Evolutionary conservation across 2,888 invertebrate genomes (phyloP).

Genomic region (Drosophila kambysellisi): DNA sequence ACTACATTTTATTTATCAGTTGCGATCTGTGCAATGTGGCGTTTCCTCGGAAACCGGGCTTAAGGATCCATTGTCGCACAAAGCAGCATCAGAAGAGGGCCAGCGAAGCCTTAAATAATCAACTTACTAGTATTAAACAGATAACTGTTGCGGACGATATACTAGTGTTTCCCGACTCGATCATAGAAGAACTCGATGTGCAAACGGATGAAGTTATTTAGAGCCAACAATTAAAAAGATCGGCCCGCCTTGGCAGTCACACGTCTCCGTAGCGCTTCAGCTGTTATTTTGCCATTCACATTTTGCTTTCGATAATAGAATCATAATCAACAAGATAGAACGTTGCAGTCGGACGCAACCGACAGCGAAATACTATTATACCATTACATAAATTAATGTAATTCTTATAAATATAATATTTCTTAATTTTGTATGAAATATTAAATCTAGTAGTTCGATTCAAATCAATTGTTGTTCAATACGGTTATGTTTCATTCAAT

Average conservation of each 20-base stretch:
- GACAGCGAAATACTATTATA: too few relatives aligned
- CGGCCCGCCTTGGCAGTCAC: conserved; percentile 19
- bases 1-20: conserved; percentile 20
- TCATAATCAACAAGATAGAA: too few relatives aligned
- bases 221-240: not conserved
- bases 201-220: conserved; percentile 4
- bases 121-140: conserved; percentile 14
- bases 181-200: conserved; percentile 42
- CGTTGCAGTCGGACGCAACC: too few relatives aligned
- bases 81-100: conserved; percentile 61
- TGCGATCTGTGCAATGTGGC: conserved; percentile 55
- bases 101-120: conserved; percentile 32
- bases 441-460: too few relatives aligned
- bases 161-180: conserved; percentile 26
- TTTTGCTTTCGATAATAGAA: not conserved
- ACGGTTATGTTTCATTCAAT: too few relatives aligned
- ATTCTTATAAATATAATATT: too few relatives aligned
- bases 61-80: conserved; percentile 56
- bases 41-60: conserved; percentile 44
- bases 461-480: too few relatives aligned
- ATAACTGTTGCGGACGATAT: conserved; percentile 11
- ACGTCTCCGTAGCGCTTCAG: conserved; percentile 11
- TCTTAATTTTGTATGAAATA: too few relatives aligned
- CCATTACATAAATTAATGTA: too few relatives aligned
- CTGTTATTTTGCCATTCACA: conserved; percentile 29